Conservation (phyloP, 2,888 invertebrate genomes). For the Junonia oenone region DNA sequence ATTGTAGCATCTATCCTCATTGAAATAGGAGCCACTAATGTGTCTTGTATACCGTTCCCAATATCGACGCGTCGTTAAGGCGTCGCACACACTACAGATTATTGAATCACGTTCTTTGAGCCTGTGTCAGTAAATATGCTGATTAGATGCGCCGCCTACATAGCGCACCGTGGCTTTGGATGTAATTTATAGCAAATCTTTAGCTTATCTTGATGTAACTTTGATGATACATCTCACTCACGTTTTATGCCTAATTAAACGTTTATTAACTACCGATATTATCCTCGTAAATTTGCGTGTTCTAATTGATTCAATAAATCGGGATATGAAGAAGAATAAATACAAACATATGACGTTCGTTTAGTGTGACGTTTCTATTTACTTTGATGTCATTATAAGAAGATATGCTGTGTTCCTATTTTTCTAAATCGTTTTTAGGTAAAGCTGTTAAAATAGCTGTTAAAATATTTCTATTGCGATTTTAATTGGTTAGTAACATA, state of each 20-base stretch:
- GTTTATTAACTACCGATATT: background rate
- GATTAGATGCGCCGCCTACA: conserved; percentile 26
- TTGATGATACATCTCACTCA: conserved; percentile 11
- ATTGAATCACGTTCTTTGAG: conserved; percentile 28
- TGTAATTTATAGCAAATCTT: conserved; percentile 21
- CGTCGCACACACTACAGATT: conserved; percentile 23
- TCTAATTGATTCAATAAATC: background rate
- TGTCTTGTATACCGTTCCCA: background rate
- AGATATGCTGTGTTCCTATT: too few relatives aligned
- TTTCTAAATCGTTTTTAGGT: too few relatives aligned
- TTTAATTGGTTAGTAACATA: conserved; percentile 2
- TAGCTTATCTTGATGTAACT: conserved; percentile 13
- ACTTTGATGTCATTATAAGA: too few relatives aligned
- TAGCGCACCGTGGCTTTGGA: conserved; percentile 14
- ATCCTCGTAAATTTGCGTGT: background rate
- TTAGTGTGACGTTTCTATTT: too few relatives aligned
- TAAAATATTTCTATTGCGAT: too few relatives aligned
- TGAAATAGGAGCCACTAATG: conserved; percentile 13
- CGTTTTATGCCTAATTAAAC: conserved; percentile 1
- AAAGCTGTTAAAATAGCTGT: too few relatives aligned
- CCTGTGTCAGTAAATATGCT: conserved; percentile 27
- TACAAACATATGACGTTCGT: too few relatives aligned
- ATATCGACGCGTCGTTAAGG: conserved; percentile 27
- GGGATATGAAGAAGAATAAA: background rate
- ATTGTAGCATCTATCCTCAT: conserved; percentile 7